These are phyloP conservation scores for Pardalotus punctatus DNA, from an alignment of 2,113 vertebrate genomes.

Conservation along the genomic window DNA sequence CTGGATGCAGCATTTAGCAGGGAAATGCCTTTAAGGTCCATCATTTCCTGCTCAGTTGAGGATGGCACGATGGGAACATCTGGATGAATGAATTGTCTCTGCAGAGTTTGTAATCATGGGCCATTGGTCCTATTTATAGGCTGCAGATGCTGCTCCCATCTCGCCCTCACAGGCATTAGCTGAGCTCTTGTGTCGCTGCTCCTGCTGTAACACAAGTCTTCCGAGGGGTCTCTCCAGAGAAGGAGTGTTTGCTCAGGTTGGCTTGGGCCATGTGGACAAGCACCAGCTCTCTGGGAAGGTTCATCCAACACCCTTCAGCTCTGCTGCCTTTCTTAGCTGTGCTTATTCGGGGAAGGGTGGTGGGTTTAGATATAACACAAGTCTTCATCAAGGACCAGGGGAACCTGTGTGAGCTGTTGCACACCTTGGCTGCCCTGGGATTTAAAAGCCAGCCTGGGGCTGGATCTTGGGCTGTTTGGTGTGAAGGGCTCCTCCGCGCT, in stretches of 20 bases:
- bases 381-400: rapidly evolving
- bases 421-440: rapidly evolving
- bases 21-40: not conserved
- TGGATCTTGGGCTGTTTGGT: not conserved
- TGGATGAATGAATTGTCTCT: not conserved
- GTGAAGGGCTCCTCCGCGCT: not conserved
- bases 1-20: not conserved
- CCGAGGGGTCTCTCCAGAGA: not conserved
- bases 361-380: not conserved
- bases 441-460: not conserved
- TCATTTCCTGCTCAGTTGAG: not conserved
- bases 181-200: not conserved
- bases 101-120: not conserved
- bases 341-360: not conserved
- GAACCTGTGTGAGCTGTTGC: not conserved
- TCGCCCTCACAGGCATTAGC: not conserved
- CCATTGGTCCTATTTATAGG: not conserved
- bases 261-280: not conserved
- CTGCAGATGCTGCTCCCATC: not conserved
- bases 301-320: not conserved
- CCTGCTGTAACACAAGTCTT: too few relatives aligned
- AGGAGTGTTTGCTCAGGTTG: not conserved
- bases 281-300: not conserved
- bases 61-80: not conserved
- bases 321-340: not conserved